Base-by-base conservation (phyloP, 1,140 invertebrate genomes). In the Nymphalis io region DNA sequence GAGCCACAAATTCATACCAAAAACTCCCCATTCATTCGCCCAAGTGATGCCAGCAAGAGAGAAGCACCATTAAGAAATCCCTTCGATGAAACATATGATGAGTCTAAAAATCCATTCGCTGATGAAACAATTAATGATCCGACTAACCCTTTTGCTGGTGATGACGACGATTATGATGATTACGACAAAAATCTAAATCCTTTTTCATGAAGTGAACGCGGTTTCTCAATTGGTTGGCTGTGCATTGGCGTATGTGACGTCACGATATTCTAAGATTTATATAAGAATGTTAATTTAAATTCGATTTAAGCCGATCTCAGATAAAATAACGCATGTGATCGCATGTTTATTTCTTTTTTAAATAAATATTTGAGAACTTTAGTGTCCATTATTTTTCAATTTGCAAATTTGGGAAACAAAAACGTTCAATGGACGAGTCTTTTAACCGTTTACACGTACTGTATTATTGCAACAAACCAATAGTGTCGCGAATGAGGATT, bases 181-280 rank as follows among this genome's bases (percentile, higher is more conserved):
- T 95, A 95, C 80, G 94, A 95, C 78, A 94, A 94, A 75, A 95
- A 94, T 80, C 80, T 94, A 16, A 95, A 95, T 85, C 94, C 94
- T 13, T 95, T 95, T 78, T 84, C 86, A 48, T 91, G 82, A 85
- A 64, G 16, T 1, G 10, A 2, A 5, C 15, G 13, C 3, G 12
- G 21, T 59, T 58, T 58, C 3, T n/a, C 1, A 3, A 11, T 58
- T 57, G 57, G 16, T 38, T 58, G 13, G 13, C 16, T 38, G 20
- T 51, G 16, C 18, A 20, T 0, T 51, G 46, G 18, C 44, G 44
- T 48, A 10, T 20, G 12, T 51, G 46, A 51, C 20, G 16, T 51
- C 16, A 51, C 4, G 46, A 51, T 20, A n/a, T 4, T n/a, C 10
- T 42, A 42, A 2, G 39, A 42, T 11, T 3, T 46, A 16, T 11